Conservation (phyloP, 2,888 invertebrate genomes). For the Monoplex corrugatus region DNA sequence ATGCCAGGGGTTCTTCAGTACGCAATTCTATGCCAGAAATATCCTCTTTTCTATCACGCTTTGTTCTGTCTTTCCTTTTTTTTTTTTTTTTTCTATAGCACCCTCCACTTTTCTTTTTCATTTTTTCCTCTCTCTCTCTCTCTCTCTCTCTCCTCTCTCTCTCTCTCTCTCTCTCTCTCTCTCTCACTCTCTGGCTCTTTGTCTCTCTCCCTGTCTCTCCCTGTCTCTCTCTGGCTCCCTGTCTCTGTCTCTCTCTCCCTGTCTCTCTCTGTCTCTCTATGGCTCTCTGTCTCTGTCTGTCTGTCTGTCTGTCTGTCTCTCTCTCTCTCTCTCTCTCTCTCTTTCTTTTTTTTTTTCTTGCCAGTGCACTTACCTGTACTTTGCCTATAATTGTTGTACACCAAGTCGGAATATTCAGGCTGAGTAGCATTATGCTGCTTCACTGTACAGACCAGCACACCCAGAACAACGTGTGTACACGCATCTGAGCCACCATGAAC, state of each 20-base stretch:
- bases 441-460: no score
- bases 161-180: neutral
- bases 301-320: neutral
- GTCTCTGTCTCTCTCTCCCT: slow-evolving; percentile 1
- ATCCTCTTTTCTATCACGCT: no score
- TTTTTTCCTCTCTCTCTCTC: neutral
- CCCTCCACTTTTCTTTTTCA: no score
- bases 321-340: neutral
- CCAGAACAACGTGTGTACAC: no score
- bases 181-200: neutral
- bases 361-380: neutral
- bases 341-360: neutral
- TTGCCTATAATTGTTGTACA: no score
- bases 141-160: neutral
- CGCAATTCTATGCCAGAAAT: no score
- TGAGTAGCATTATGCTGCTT: no score
- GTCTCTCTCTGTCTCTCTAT: slow-evolving; percentile 22
- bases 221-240: neutral
- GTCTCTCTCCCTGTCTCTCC: neutral
- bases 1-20: no score
- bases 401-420: no score
- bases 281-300: neutral
- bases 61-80: neutral
- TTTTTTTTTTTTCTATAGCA: neutral
- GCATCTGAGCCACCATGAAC: no score